phyloP scores from a whole-genome alignment of 2,888 invertebrate species.

The Sinohyriopsis cumingii region DNA sequence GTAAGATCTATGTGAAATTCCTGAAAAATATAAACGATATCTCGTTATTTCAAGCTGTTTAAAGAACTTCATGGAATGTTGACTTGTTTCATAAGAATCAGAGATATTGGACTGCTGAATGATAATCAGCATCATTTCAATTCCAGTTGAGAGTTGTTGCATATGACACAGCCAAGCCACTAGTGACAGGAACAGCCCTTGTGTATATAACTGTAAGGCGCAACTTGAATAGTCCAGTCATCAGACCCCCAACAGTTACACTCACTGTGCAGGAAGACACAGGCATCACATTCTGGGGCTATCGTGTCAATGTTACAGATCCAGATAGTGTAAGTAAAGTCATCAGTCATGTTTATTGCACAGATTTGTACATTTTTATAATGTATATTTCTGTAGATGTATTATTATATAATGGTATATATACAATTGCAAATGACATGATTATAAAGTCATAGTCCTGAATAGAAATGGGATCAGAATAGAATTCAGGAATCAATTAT shows the following conservation, averaged over 20 bases:
- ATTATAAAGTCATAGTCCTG: too few relatives aligned
- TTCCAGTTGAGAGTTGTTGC: slow-evolving; percentile 57
- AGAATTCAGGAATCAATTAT: too few relatives aligned
- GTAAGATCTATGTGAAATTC: too few relatives aligned
- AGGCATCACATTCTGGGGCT: slow-evolving; percentile 44
- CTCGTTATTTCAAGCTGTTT: too few relatives aligned
- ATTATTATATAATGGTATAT: not conserved
- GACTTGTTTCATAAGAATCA: too few relatives aligned
- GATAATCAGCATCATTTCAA: too few relatives aligned
- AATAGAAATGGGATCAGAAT: too few relatives aligned
- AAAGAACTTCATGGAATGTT: too few relatives aligned
- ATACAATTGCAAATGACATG: too few relatives aligned
- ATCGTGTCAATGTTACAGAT: slow-evolving; percentile 58
- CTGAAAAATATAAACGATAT: too few relatives aligned
- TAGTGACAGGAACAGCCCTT: slow-evolving; percentile 36
- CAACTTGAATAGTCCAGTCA: slow-evolving; percentile 56
- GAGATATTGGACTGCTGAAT: too few relatives aligned
- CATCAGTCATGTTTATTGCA: not conserved
- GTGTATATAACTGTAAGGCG: slow-evolving; percentile 52
- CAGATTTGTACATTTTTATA: not conserved
- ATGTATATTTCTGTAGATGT: not conserved
- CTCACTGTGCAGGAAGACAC: slow-evolving; percentile 47
- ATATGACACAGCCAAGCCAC: slow-evolving; percentile 56
- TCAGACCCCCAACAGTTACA: slow-evolving; percentile 42
- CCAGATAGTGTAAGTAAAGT: slow-evolving; percentile 57